A percentile compares a stretch with the other conserved stretches of the same genome.
Evolutionary conservation across 2,888 invertebrate genomes (phyloP).

Genomic region (Tortrix viridana): DNA sequence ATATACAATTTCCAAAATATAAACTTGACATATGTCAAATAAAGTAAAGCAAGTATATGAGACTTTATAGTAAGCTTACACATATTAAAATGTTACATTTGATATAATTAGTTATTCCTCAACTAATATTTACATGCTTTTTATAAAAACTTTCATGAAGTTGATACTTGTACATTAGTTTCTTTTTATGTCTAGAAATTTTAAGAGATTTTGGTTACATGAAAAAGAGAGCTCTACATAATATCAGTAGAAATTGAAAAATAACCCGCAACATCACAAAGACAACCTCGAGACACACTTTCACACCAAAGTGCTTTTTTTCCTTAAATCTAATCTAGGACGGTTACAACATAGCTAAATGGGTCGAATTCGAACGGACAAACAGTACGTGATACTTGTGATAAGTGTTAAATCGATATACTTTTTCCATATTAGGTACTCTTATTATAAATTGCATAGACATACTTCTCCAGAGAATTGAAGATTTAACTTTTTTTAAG

Average conservation of each 20-base stretch:
- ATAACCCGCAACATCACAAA: conserved; percentile 26
- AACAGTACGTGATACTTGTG: background rate
- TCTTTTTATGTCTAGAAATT: conserved; percentile 24
- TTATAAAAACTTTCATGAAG: conserved; percentile 33
- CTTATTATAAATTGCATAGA: conserved; percentile 5
- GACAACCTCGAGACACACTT: conserved; percentile 33
- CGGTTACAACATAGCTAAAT: conserved; percentile 21
- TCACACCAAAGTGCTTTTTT: conserved; percentile 13
- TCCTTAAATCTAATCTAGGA: conserved; percentile 23
- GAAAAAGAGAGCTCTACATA: conserved; percentile 33
- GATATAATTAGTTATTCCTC: conserved; percentile 22
- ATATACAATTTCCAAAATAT: background rate
- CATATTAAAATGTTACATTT: conserved; percentile 4
- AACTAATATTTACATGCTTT: conserved; percentile 32
- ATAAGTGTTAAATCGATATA: background rate
- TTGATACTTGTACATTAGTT: conserved; percentile 35
- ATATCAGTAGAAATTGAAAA: conserved; percentile 28
- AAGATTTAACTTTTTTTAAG: conserved; percentile 1
- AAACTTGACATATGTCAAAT: conserved; percentile 4
- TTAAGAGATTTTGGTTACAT: conserved; percentile 13
- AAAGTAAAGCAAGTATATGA: conserved; percentile 9
- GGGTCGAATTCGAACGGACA: conserved; percentile 3
- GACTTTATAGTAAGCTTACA: conserved; percentile 3
- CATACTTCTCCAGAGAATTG: conserved; percentile 6
- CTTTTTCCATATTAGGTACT: background rate